Base-by-base conservation (phyloP, 1,140 invertebrate species). In the Drosophila tsacasi region DNA sequence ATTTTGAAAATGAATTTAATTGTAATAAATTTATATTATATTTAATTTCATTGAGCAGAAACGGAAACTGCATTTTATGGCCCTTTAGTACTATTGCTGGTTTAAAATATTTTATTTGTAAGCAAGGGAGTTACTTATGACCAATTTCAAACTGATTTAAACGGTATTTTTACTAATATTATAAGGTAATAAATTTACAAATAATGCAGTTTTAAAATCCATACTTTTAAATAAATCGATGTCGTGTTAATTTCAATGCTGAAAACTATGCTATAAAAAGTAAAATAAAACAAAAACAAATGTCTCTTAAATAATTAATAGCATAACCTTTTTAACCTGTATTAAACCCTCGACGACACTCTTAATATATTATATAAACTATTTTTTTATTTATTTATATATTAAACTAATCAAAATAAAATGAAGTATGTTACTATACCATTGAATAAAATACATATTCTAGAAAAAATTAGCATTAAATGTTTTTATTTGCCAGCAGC, bases 401-500 rank as follows among this genome's bases (percentile, higher is more conserved):
- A 42, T 5, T 1, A 19, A 19, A 42, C 37, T 1, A 40, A 42
- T 9, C 4, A 35, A 35, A 35, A 35, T 13, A 1, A n/a, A 10
- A 19, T 42, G 3, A 7, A 3, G 1, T 42, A n/a, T n/a, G n/a
- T n/a, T n/a, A n/a, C n/a, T n/a, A n/a, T n/a, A n/a, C n/a, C n/a
- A 5, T 42, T 32, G 13, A 21, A 32, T 44, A 59, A 62, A 62
- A 44, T 21, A 23, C 5, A 67, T 21, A 12, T 17, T 61, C 8
- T 21, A 9, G 6, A 23, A 59, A 37, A 47, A 30, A 39, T 30
- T 32, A 39, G 19, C 65, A 47, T 15, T 71, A 15, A 23, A 57
- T 69, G 25, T 40, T 58, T 49, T 49, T 73, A 72, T 73, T 72
- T 73, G 66, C 64, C 65, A 39, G 50, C 65, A 39, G 50, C 65